These are phyloP conservation scores for Siniperca chuatsi DNA, from an alignment of 2,113 vertebrate genomes.

Conservation along the genomic window DNA sequence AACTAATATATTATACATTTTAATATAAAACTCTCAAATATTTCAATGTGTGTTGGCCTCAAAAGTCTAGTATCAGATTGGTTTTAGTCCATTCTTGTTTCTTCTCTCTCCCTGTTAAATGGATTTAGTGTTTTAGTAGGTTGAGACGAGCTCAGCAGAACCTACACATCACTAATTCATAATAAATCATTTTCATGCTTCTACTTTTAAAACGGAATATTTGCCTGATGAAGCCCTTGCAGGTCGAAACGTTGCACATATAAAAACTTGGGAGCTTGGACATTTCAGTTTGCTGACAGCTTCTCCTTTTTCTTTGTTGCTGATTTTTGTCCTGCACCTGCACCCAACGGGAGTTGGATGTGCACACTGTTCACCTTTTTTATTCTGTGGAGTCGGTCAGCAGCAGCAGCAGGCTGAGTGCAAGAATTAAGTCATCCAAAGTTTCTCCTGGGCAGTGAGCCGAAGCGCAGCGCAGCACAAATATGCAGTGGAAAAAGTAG, in stretches of 20 bases:
- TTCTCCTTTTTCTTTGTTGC: neutral
- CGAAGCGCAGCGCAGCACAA: neutral
- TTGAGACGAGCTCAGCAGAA: neutral
- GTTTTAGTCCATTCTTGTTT: neutral
- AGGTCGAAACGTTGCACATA: too few species aligned
- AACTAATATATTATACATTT: too few species aligned
- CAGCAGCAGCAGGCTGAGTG: slow-evolving; percentile 4
- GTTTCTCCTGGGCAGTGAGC: neutral
- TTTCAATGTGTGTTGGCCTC: too few species aligned
- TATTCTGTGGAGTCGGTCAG: neutral
- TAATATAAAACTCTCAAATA: too few species aligned
- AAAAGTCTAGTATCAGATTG: too few species aligned
- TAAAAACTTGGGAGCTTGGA: too few species aligned
- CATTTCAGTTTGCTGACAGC: neutral
- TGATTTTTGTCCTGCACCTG: neutral
- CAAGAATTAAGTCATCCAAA: neutral
- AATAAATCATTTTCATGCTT: neutral
- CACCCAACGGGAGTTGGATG: too few species aligned
- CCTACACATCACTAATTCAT: neutral
- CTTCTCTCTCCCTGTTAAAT: too few species aligned
- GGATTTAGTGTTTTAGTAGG: too few species aligned
- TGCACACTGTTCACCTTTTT: too few species aligned
- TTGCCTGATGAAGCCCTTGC: too few species aligned
- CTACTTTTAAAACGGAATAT: neutral
- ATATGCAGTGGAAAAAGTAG: neutral